Conservation (phyloP, 2,797 vertebrate genomes). For the Carcharodon carcharias region DNA sequence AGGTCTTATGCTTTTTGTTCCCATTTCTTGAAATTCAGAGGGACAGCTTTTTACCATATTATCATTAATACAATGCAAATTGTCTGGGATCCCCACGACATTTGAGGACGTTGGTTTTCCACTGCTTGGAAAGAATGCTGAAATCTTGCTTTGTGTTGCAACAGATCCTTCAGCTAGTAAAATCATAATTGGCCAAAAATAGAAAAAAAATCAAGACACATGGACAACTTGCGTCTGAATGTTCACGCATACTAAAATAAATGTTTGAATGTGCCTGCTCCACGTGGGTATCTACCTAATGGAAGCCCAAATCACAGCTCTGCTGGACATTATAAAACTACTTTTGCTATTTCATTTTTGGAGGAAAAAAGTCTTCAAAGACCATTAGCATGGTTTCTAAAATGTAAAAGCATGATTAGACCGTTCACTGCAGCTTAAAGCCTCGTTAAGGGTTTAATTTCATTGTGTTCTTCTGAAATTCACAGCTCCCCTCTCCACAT, state of each 20-base stretch:
- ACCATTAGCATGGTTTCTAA: neutral
- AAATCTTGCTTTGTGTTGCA: constrained; percentile 49
- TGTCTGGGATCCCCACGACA: neutral
- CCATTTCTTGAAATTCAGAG: neutral
- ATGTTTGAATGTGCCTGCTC: neutral
- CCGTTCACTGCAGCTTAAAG: neutral
- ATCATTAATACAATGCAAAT: neutral
- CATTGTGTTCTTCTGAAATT: neutral
- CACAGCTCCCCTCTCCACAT: too few relatives aligned
- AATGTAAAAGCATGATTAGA: neutral
- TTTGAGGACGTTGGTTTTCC: constrained; percentile 25
- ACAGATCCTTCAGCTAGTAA: constrained; percentile 37
- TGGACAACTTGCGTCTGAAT: constrained; percentile 41
- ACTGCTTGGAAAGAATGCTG: constrained; percentile 46
- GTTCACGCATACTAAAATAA: constrained; percentile 31
- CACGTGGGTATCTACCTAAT: neutral
- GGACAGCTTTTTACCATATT: neutral
- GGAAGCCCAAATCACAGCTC: neutral
- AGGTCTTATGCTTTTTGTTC: neutral
- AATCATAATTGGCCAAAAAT: constrained; percentile 38
- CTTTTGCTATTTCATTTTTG: neutral
- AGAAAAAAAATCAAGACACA: neutral
- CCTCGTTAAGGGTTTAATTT: neutral
- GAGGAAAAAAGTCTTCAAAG: neutral
- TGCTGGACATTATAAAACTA: neutral